phyloP scores from a whole-genome alignment of 1,140 invertebrate species.

The Brachionus rotundiformis region DNA sequence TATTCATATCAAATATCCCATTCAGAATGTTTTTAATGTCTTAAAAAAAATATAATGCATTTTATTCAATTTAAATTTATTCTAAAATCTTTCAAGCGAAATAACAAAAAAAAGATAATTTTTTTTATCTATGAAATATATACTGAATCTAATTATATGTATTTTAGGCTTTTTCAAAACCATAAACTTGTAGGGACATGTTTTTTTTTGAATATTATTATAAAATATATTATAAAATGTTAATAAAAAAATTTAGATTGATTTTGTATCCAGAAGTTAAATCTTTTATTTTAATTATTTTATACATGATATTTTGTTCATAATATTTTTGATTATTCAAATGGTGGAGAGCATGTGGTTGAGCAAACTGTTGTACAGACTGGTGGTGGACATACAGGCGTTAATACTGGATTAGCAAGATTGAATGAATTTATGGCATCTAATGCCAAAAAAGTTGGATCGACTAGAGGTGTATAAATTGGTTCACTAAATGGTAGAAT shows the following conservation, averaged over 20 bases:
- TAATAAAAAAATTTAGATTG: too few relatives aligned
- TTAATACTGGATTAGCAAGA: not conserved
- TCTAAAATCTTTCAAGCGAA: not conserved
- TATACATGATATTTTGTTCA: not conserved
- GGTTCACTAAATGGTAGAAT: not conserved
- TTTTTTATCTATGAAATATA: too few relatives aligned
- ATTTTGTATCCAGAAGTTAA: too few relatives aligned
- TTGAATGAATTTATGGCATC: constrained; percentile 1
- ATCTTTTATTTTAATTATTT: too few relatives aligned
- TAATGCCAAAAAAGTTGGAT: not conserved
- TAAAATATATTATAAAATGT: too few relatives aligned
- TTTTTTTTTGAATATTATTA: not conserved
- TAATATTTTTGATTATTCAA: not conserved
- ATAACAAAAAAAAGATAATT: too few relatives aligned
- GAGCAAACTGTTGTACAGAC: constrained; percentile 9
- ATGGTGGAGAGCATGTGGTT: not conserved
- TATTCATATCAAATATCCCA: not conserved
- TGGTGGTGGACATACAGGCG: not conserved
- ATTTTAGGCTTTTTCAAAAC: not conserved
- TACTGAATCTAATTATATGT: not conserved
- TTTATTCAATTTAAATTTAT: not conserved
- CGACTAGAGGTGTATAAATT: not conserved
- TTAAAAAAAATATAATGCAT: not conserved
- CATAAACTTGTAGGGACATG: not conserved
- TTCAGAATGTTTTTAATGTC: not conserved